Base-by-base conservation (phyloP, 1,140 invertebrate genomes). In the Scaptodrosophila lebanonensis region DNA sequence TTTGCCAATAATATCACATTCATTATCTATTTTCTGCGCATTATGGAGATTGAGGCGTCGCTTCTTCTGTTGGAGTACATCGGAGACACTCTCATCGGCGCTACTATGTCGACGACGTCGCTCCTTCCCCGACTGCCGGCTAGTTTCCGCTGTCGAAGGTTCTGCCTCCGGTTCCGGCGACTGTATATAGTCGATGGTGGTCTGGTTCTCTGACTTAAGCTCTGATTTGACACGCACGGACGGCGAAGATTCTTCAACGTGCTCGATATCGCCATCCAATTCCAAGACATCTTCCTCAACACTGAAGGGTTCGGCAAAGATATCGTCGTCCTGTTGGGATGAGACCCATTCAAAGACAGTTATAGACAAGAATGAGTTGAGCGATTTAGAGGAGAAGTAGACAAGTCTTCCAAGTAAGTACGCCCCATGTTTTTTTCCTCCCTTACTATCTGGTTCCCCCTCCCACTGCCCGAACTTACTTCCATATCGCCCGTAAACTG, bases 1-100 rank as follows among this genome's bases (percentile, higher is more conserved):
- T 29, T 40, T 75, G 8, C 69, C 75, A 40, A 82, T 70, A 9
- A 75, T 33, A n/a, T 63, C 66, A 27, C 75, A 70, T 32, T 79
- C 76, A 44, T 6, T 68, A 18, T 82, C 73, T 2, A 38, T 38
- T n/a, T 64, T 25, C 29, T 67, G 45, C 18, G 16, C 40, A 20
- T 18, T 60, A 8, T 45, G 17, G 9, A 43, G n/a, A n/a, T n/a
- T n/a, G n/a, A n/a, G n/a, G 40, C 40, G 11, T 12, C 29, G 44
- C 17, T 35, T 33, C 11, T 47, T 33, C 9, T 5, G 16, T 5
- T 25, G 22, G 8, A 17, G 20, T 2, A 18, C 32, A 35, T 36
- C 17, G 2, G 33, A 12, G 20, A 18, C 17, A n/a, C 36, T 27
- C 11, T 44, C 32, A 13, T 48, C 32, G n/a, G 52, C 12, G 20